Evolutionary conservation across 2,113 vertebrate species (phyloP), one percentile per base, ranked within the genome.

Genomic region (Nestor notabilis): DNA sequence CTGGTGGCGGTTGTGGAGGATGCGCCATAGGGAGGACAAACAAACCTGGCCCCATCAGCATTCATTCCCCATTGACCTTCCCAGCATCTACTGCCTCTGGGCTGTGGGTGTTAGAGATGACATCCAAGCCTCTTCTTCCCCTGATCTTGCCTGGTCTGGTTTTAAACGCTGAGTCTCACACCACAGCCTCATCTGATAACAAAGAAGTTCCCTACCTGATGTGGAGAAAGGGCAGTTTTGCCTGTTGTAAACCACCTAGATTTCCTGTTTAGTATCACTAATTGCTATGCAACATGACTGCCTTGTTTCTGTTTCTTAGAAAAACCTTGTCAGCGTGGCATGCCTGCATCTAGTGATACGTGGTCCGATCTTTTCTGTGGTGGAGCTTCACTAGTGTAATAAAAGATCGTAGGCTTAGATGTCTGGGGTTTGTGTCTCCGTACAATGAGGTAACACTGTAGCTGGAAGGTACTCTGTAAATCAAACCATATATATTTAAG

Each of bases 1-100:
- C 43, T 39, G 33, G 4, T 60, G 37, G 61, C 1, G 1, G 8
- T 19, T 44, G 39, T 29, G 50, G 35, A 65, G 44, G 39, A 53
- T 23, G 35, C 0, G 0, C n/a, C 4, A 0, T 7, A 60, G 13
- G n/a, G 69, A 43, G n/a, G 44, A 43, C 1, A 76, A 33, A 55
- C 9, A 23, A 56, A 49, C 63, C 37, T 20, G 31, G 2, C 9
- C 20, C 50, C 24, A 4, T 27, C 31, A 39, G n/a, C 0, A 2
- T 17, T 58, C n/a, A 7, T 68, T 61, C 41, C 23, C 19, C 31
- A 8, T 1, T 28, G 35, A 39, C 17, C 31, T 14, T 81, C 31
- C 20, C 13, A 12, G 29, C 33, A 19, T 23, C 31, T 17, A 7
- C 17, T 0, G 1, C 31, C 55, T 4, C 3, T 47, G 60, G 53